A percentile compares a stretch with the other conserved stretches of the same genome.
These are phyloP conservation scores for Chymomyza amoena DNA, from an alignment of 2,888 invertebrate genomes.

Conservation along the genomic window DNA sequence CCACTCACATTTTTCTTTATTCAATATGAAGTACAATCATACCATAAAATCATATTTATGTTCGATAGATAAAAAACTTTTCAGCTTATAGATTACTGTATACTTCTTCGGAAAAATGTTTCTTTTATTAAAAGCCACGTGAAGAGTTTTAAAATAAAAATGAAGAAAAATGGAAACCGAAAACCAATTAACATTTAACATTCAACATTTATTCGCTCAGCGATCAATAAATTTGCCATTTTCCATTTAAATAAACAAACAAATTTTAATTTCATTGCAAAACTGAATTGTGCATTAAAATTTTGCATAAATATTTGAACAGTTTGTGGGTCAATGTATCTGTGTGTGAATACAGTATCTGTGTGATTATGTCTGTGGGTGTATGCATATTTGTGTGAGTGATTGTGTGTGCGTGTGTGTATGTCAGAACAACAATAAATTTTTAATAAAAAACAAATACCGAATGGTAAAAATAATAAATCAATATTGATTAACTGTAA, in stretches of 20 bases:
- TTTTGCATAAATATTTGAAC: background rate
- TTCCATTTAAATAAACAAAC: background rate
- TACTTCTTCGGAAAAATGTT: too few species aligned
- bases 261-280: background rate
- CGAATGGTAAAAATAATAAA: background rate
- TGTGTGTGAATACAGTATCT: background rate
- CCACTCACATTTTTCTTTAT: too few species aligned
- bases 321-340: background rate
- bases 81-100: too few species aligned
- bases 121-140: background rate
- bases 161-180: conserved; percentile 9
- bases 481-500: background rate
- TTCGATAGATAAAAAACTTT: too few species aligned
- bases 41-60: too few species aligned
- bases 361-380: too few species aligned
- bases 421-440: background rate
- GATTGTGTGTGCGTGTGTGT: background rate
- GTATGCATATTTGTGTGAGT: too few species aligned
- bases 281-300: background rate
- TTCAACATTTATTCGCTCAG: background rate
- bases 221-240: conserved; percentile 2
- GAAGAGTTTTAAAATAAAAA: background rate
- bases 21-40: too few species aligned
- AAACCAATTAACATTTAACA: conserved; percentile 1
- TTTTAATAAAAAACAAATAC: background rate